phyloP scores from a whole-genome alignment of 1,140 invertebrate genomes.

The Eufriesea mexicana region DNA sequence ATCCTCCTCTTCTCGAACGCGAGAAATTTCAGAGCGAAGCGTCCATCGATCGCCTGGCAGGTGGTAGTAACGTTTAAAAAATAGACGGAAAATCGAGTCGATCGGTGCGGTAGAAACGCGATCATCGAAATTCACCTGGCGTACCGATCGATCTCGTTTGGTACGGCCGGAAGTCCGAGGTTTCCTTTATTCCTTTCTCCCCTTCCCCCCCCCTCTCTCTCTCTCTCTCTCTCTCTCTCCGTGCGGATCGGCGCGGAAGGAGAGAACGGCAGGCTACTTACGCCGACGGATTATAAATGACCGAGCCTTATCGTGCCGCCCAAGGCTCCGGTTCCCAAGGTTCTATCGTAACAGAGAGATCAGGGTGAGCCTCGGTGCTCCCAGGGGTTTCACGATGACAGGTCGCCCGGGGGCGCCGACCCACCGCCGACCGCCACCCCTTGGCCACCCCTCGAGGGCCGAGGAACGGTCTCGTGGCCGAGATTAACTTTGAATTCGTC shows the following conservation, averaged over 20 bases:
- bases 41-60: not conserved
- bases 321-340: constrained; percentile 67
- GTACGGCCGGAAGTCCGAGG: constrained; percentile 58
- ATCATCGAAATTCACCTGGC: constrained; percentile 52
- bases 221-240: constrained; percentile 21
- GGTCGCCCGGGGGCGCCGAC: constrained; percentile 65
- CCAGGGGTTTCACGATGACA: constrained; percentile 75
- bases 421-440: constrained; percentile 23
- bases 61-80: not conserved
- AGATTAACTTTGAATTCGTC: constrained; percentile 75
- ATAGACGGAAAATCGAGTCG: not conserved
- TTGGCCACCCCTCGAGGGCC: constrained; percentile 12
- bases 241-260: constrained; percentile 50
- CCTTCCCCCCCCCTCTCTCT: constrained; percentile 37
- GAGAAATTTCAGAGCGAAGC: too few species aligned
- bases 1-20: too few species aligned
- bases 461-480: constrained; percentile 58
- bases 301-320: constrained; percentile 72
- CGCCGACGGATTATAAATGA: constrained; percentile 76
- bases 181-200: constrained; percentile 61
- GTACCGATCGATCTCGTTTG: constrained; percentile 54
- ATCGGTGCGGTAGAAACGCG: not conserved
- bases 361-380: constrained; percentile 68
- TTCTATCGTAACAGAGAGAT: constrained; percentile 74
- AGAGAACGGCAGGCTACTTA: constrained; percentile 64